Base-by-base conservation (phyloP, 2,797 vertebrate genomes). In the Acanthiza pusilla region DNA sequence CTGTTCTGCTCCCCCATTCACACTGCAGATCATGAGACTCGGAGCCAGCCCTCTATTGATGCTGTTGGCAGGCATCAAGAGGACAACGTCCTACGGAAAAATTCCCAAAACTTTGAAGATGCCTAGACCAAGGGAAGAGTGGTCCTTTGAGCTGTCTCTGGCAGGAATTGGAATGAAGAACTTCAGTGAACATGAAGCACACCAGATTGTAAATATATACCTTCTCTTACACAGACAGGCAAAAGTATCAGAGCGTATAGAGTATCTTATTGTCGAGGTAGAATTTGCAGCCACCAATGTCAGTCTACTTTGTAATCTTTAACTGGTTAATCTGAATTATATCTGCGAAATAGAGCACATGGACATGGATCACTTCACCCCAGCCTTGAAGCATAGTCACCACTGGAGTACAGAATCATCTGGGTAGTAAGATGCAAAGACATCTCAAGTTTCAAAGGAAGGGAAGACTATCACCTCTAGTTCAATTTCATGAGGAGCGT, bases 1-100 rank as follows among this genome's bases (percentile, higher is more conserved):
- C 16, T 32, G 20, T 20, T 43, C 38, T 45, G 32, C 40, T 74
- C 32, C 34, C 50, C 34, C 12, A 19, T 10, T 21, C 2, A 0
- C 36, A 34, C 13, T 0, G 2, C 45, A 85, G 48, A 5, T 36
- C 7, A 1, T 0, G 0, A 67, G 48, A 78, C 45, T 51, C 58
- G 50, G 48, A 93, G 72, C 36, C 45, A 75, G 40, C 5, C 1
- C 0, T 32, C 53, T 53, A 18, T 34, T 58, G 47, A n/a, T 66
- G 67, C 48, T 16, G 3, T 26, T 15, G 16, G 27, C 6, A 45
- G 50, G 11, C 63, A 72, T 43, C 45, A 83, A 29, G 45, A 63
- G 47, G n/a, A 63, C 13, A 32, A 32, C 1, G 2, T 29, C 74
- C 36, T 61, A 50, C 77, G 26, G 21, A 47, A 86, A 88, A 53